Conservation (phyloP, 35 echinoderm and acorn worm genomes). For the Heliocidaris erythrogramma region DNA sequence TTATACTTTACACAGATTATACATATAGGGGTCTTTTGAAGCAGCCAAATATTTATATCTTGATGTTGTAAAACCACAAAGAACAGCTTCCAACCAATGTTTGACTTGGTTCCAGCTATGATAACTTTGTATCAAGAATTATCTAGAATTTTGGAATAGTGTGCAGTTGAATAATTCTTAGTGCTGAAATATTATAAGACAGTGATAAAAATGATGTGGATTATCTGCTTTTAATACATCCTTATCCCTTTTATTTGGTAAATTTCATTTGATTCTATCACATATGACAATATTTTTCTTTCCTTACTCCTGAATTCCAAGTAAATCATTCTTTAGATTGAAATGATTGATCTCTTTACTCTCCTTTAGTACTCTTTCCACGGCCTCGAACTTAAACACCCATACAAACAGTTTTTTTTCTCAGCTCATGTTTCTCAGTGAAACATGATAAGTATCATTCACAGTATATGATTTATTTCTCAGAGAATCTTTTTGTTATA, state of each 20-base stretch:
- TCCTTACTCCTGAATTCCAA: neutral
- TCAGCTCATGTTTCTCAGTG: neutral
- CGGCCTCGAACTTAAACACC: neutral
- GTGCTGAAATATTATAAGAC: neutral
- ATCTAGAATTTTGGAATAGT: neutral
- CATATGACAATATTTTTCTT: neutral
- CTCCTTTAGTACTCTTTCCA: slow-evolving; percentile 10
- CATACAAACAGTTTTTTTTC: neutral
- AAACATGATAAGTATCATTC: neutral
- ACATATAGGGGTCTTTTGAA: neutral
- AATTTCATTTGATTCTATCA: no score
- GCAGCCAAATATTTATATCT: neutral
- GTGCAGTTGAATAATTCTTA: neutral
- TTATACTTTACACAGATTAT: neutral
- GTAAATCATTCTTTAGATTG: neutral
- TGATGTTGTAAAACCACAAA: no score
- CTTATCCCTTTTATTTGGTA: neutral
- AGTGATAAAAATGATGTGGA: neutral
- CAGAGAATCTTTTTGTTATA: no score
- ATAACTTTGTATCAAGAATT: neutral
- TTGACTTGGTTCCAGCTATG: neutral
- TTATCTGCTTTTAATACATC: neutral
- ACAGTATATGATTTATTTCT: neutral
- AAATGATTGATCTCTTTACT: neutral
- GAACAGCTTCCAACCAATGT: neutral